Conservation (phyloP, 2,113 vertebrate genomes). For the Hippoglossus stenolepis region DNA sequence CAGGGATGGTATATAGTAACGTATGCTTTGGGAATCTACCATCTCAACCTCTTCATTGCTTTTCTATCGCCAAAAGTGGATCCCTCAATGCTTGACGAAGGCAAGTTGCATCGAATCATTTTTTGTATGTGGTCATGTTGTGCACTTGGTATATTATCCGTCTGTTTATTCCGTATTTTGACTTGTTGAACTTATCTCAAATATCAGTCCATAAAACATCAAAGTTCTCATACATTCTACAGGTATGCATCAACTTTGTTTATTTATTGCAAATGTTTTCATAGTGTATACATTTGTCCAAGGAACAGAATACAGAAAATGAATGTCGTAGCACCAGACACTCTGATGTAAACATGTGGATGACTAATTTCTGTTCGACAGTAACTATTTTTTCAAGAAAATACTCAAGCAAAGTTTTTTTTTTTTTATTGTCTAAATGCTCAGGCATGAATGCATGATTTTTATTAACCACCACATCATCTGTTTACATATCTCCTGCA, state of each 20-base stretch:
- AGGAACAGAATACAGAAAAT: neutral
- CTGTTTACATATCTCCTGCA: constrained; percentile 57
- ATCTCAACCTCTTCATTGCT: constrained; percentile 88
- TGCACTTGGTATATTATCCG: neutral
- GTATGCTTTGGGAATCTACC: constrained; percentile 88
- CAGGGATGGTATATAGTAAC: constrained; percentile 89
- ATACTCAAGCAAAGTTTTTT: neutral
- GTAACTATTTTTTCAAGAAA: neutral
- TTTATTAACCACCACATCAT: constrained; percentile 6
- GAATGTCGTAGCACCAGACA: neutral
- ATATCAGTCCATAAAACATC: neutral
- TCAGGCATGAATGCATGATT: neutral
- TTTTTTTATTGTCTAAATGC: neutral
- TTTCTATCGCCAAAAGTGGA: constrained; percentile 89
- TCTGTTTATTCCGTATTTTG: constrained; percentile 9
- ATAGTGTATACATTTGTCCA: neutral
- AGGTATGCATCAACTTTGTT: neutral
- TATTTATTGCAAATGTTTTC: neutral
- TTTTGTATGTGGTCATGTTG: neutral
- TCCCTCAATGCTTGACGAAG: constrained; percentile 86
- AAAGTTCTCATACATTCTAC: neutral
- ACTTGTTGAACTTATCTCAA: neutral
- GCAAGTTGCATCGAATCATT: constrained; percentile 52
- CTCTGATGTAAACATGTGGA: neutral
- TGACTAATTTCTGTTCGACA: neutral